Evolutionary conservation across 2,888 invertebrate genomes (phyloP), one percentile per base, ranked within the genome.

Genomic region (Dicycla oo): DNA sequence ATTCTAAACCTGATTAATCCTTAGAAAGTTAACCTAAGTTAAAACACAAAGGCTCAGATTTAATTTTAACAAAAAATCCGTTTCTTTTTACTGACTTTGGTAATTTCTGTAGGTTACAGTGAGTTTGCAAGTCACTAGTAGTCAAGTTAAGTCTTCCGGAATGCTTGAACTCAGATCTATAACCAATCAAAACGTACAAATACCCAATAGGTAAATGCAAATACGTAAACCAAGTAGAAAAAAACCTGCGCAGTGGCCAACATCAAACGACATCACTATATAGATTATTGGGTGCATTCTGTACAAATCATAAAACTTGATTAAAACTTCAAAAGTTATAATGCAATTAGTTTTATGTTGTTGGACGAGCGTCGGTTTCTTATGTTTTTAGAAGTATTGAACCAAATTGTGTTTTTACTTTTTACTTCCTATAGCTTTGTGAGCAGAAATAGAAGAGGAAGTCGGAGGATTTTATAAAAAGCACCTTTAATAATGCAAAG

Each of bases 221-320:
- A 8, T 38, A n/a, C n/a, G 38, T 38, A 38, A 7, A 34, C 34
- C 34, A 34, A 34, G 34, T 34, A 34, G 34, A 30, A 30, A 30
- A 1, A 51, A 34, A 13, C 1, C n/a, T 15, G 3, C 5, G 18
- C 57, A 67, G 78, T 68, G 68, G 65, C 58, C 80, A 81, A 63
- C 2, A 10, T 30, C 0, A 8, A 56, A 38, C 0, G 4, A 65
- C 34, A 62, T 1, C 15, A 89, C 88, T 91, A 88, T 88, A 92
- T 85, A 89, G 90, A 92, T 93, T 93, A 94, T 90, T 91, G 89
- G 88, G 89, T 90, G 92, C 92, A 91, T 93, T 94, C 90, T 90
- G 90, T 92, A 92, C 92, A 92, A 94, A 93, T 92, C 93, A 93
- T 95, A 94, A 94, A 94, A 94, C 89, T 93, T 93, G 93, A 94